Conservation (phyloP, 2,888 invertebrate species). For the Brachypterus glaber region DNA sequence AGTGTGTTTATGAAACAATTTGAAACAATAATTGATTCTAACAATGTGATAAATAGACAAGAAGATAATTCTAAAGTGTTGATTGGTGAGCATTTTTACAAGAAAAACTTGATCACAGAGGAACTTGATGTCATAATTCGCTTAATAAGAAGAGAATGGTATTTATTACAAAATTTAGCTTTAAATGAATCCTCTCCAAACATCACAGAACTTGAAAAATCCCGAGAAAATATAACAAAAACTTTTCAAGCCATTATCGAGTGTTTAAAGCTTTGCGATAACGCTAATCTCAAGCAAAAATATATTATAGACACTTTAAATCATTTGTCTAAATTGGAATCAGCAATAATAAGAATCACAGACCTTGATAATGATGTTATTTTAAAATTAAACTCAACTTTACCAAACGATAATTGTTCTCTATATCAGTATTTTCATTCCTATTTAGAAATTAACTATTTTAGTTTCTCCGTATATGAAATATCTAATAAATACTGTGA, state of each 20-base stretch:
- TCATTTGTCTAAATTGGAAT: constrained; percentile 14
- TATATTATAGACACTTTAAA: constrained; percentile 16
- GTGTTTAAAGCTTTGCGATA: constrained; percentile 18
- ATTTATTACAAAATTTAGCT: constrained; percentile 28
- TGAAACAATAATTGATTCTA: no score
- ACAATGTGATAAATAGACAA: no score
- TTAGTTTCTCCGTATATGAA: constrained; percentile 19
- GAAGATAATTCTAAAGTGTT: constrained; percentile 6
- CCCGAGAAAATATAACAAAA: constrained; percentile 25
- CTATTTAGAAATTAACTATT: constrained; percentile 26
- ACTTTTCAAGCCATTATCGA: constrained; percentile 22
- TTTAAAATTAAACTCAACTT: constrained; percentile 18
- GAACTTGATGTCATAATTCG: constrained; percentile 22
- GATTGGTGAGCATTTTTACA: constrained; percentile 19
- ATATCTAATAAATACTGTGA: constrained; percentile 18
- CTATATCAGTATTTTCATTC: constrained; percentile 29
- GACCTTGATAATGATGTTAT: constrained; percentile 22
- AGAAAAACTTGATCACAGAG: constrained; percentile 21
- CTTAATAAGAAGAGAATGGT: constrained; percentile 28
- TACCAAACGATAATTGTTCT: constrained; percentile 19
- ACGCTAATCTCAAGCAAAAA: constrained; percentile 16
- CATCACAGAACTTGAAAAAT: constrained; percentile 17
- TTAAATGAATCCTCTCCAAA: constrained; percentile 21
- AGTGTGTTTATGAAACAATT: no score
- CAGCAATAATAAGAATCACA: constrained; percentile 15